These are phyloP conservation scores for Charaxes varanes DNA, from an alignment of 1,140 invertebrate genomes.

Conservation along the genomic window DNA sequence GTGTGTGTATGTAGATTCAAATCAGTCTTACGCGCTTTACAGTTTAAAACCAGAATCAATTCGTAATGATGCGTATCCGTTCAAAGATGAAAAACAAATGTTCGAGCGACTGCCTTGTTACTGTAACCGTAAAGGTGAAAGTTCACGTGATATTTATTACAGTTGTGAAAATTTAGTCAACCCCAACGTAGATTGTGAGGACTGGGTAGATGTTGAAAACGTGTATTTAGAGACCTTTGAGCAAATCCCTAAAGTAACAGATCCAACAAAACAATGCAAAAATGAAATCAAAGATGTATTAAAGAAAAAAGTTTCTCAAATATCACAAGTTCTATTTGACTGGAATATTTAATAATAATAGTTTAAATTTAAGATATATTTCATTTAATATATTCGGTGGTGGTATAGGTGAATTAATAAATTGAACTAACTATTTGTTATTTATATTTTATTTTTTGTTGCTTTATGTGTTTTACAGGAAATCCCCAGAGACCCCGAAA, in stretches of 20 bases:
- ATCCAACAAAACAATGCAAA: background rate
- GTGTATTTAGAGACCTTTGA: slow-evolving; percentile 16
- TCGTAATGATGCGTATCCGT: slow-evolving; percentile 28
- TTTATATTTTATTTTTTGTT: slow-evolving; percentile 47
- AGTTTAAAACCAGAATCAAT: slow-evolving; percentile 26
- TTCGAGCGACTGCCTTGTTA: slow-evolving; percentile 32
- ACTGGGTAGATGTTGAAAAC: background rate
- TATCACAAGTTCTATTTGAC: slow-evolving; percentile 30
- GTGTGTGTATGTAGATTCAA: slow-evolving; percentile 28
- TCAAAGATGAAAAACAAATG: slow-evolving; percentile 29
- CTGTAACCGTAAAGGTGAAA: slow-evolving; percentile 23
- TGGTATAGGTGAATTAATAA: slow-evolving; percentile 27
- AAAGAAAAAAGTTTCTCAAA: slow-evolving; percentile 30
- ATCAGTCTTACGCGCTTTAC: slow-evolving; percentile 28
- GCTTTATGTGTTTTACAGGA: slow-evolving; percentile 71
- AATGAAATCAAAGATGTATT: slow-evolving; percentile 12
- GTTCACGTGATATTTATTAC: slow-evolving; percentile 23
- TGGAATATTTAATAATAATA: slow-evolving; percentile 12
- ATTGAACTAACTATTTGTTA: slow-evolving; percentile 23
- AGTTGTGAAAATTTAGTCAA: slow-evolving; percentile 33
- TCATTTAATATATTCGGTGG: slow-evolving; percentile 37
- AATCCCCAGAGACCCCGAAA: slow-evolving; percentile 64
- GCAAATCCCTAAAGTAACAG: background rate
- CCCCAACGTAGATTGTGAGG: background rate
- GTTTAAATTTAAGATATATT: background rate